These are phyloP conservation scores for Eristalinus sepulchralis DNA, from an alignment of 2,888 invertebrate species.

Conservation along the genomic window DNA sequence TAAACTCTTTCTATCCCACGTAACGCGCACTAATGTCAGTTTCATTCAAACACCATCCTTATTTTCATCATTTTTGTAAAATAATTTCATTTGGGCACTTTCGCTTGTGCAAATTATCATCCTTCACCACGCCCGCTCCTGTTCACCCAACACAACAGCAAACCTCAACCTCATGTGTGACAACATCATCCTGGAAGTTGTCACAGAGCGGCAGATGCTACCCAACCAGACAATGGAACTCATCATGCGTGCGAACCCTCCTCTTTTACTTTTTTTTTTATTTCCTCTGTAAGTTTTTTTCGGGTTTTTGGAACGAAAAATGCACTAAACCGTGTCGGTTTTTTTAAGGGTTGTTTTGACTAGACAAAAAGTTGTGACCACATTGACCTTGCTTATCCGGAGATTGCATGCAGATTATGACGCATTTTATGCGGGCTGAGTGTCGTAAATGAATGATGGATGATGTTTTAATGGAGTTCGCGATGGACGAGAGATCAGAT, in stretches of 20 bases:
- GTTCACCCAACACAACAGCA: not conserved
- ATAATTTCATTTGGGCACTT: not conserved
- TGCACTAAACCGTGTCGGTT: not conserved
- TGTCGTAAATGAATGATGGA: slow-evolving; percentile 9
- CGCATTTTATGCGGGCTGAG: not conserved
- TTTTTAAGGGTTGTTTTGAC: slow-evolving; percentile 22
- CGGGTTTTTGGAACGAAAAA: not conserved
- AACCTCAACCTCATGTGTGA: not conserved
- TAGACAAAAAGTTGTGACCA: slow-evolving; percentile 22
- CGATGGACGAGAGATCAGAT: not conserved
- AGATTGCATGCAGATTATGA: slow-evolving; percentile 26
- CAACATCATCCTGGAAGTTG: not conserved
- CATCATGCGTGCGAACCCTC: slow-evolving; percentile 17
- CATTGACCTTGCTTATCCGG: slow-evolving; percentile 15
- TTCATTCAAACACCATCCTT: too few relatives aligned
- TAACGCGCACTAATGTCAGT: too few relatives aligned
- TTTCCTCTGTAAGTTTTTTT: not conserved
- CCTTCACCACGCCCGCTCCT: not conserved
- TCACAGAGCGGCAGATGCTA: slow-evolving; percentile 31
- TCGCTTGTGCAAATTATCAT: not conserved
- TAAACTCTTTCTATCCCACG: too few relatives aligned
- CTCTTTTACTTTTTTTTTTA: not conserved
- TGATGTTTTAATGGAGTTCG: slow-evolving; percentile 12
- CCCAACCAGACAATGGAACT: slow-evolving; percentile 18
- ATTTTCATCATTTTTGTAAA: too few relatives aligned